phyloP scores from a whole-genome alignment of 2,888 invertebrate species.

The Tigriopus californicus region DNA sequence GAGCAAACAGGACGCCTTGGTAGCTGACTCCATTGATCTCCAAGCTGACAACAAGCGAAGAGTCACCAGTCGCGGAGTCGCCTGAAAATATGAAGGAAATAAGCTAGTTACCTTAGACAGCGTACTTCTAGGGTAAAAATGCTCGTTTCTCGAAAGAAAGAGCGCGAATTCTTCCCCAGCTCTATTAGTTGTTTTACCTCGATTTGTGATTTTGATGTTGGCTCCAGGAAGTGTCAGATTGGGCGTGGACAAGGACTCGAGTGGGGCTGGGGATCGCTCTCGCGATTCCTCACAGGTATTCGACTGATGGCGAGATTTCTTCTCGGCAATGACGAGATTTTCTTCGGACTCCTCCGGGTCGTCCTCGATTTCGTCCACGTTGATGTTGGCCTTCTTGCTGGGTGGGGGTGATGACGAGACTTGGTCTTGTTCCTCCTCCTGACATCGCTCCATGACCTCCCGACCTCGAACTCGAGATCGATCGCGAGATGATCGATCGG shows the following conservation, averaged over 20 bases:
- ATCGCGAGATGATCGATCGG: not conserved
- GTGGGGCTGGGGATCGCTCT: slow-evolving; percentile 21
- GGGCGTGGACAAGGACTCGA: slow-evolving; percentile 20
- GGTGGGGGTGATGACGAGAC: slow-evolving; percentile 24
- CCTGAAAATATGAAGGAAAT: slow-evolving; percentile 36
- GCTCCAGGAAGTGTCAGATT: slow-evolving; percentile 34
- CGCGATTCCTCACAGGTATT: not conserved
- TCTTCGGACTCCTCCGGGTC: slow-evolving; percentile 11
- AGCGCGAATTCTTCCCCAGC: too few species aligned
- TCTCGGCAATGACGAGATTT: slow-evolving; percentile 23
- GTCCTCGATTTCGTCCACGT: slow-evolving; percentile 14
- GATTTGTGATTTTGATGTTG: slow-evolving; percentile 68
- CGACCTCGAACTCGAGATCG: not conserved
- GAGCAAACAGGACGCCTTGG: slow-evolving; percentile 75
- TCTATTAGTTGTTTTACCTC: slow-evolving; percentile 45
- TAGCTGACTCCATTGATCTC: slow-evolving; percentile 89
- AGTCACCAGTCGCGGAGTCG: slow-evolving; percentile 34
- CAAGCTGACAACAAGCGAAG: slow-evolving; percentile 75
- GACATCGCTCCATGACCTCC: not conserved
- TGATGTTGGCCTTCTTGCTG: slow-evolving; percentile 16
- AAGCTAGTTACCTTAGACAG: too few species aligned
- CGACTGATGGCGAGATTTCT: slow-evolving; percentile 22
- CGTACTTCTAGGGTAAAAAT: too few species aligned
- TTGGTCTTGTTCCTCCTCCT: not conserved
- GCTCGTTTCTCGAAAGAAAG: too few species aligned